Evolutionary conservation across 2,797 vertebrate genomes (phyloP), one percentile per base, ranked within the genome.

Genomic region (Cossypha dichroa): DNA sequence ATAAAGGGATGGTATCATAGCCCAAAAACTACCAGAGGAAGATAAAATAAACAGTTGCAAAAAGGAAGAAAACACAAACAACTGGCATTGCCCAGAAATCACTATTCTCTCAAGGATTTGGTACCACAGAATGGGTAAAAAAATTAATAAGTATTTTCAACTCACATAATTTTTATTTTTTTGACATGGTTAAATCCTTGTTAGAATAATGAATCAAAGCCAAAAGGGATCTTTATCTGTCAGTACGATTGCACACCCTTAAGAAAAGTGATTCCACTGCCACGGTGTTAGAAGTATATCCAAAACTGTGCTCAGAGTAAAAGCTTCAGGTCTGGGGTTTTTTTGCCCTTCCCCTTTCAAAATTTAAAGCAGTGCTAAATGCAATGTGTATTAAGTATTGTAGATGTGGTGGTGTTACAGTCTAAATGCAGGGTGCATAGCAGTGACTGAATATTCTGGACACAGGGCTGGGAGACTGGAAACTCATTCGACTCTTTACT

Each of bases 171-270:
- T 81, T 95, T 93, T 79, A 85, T 79, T 88, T 83, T 83, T 60
- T 85, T 93, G 58, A 88, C 90, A 64, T 60, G 45, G 79, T 33
- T 56, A 94, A 88, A 87, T 90, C 58, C 33, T 91, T 84, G 79
- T 85, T 45, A 90, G 79, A 90, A 76, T 67, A 87, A 90, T 83
- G 54, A 95, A 82, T 75, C 46, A 54, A 91, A 94, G 64, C 68
- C 85, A 89, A 89, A 83, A 91, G 26, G 4, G 20, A 74, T 81
- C 49, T 85, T 85, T 43, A 21, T 45, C 58, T 81, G 41, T 45
- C 86, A 68, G 26, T 75, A 43, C 79, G 68, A 81, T 68, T 79
- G 52, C 43, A 66, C 54, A 64, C 5, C 22, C 26, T 78, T 55
- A 87, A 92, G 48, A 11, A 62, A 93, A 73, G 31, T n/a, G n/a